Evolutionary conservation across 2,113 vertebrate species (phyloP).

Genomic region (Neogobius melanostomus): DNA sequence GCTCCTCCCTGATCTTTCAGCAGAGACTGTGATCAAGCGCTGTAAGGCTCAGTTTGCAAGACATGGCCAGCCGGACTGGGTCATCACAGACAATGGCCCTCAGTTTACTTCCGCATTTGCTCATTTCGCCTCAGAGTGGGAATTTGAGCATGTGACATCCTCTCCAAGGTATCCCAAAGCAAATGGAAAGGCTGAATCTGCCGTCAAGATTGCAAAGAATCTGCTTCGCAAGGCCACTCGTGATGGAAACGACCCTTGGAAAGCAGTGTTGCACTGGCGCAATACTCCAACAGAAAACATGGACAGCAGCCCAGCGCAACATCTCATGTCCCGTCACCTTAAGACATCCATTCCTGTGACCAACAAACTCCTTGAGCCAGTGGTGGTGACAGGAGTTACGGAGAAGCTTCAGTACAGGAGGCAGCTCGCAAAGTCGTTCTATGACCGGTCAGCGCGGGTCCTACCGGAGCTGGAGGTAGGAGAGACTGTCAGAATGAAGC

Average conservation of each 20-base stretch:
- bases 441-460: too few species aligned
- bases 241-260: neutral
- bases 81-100: neutral
- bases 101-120: neutral
- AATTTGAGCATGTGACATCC: neutral
- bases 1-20: too few species aligned
- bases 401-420: too few species aligned
- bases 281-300: neutral
- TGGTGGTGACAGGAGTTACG: neutral
- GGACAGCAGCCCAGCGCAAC: neutral
- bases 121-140: neutral
- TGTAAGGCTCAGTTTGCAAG: too few species aligned
- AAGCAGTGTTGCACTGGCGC: neutral
- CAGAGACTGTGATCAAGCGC: too few species aligned
- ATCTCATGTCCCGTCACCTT: neutral
- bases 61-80: neutral
- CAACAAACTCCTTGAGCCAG: neutral
- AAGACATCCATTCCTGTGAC: neutral
- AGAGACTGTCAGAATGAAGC: neutral
- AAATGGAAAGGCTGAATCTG: neutral
- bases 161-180: too few species aligned
- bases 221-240: neutral
- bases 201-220: neutral
- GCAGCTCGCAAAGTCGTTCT: neutral
- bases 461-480: too few species aligned